phyloP scores from a whole-genome alignment of 1,140 invertebrate species.

The Drosophila pachea region DNA sequence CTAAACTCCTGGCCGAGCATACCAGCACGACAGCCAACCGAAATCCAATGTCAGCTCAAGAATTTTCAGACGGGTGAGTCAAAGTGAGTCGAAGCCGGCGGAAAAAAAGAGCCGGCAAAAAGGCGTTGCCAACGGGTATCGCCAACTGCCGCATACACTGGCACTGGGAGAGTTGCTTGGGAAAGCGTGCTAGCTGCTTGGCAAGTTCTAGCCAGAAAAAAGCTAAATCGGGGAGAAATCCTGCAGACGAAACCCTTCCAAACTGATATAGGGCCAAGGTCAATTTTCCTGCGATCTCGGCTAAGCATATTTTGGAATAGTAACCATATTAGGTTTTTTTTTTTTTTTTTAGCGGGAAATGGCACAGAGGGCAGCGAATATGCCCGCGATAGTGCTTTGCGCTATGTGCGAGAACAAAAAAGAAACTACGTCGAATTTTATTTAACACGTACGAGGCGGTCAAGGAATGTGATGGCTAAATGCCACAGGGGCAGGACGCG shows the following conservation, averaged over 20 bases:
- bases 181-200: too few relatives aligned
- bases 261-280: too few relatives aligned
- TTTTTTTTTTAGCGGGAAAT: too few relatives aligned
- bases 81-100: background rate
- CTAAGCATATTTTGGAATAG: too few relatives aligned
- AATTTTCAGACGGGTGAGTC: conserved; percentile 36
- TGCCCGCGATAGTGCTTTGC: background rate
- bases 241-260: too few relatives aligned
- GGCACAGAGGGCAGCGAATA: too few relatives aligned
- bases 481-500: background rate
- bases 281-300: too few relatives aligned
- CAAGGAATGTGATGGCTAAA: conserved; percentile 34
- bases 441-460: conserved; percentile 60
- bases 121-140: too few relatives aligned
- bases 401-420: conserved; percentile 1
- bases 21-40: conserved; percentile 61
- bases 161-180: too few relatives aligned
- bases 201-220: too few relatives aligned
- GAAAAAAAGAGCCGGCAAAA: background rate
- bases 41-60: conserved; percentile 73
- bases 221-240: too few relatives aligned
- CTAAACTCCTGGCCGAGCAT: conserved; percentile 41
- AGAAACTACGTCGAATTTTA: conserved; percentile 42
- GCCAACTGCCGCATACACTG: background rate
- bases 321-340: too few relatives aligned